Evolutionary conservation across 2,113 vertebrate species (phyloP), one percentile per base, ranked within the genome.

Genomic region (Pleuronectes platessa): DNA sequence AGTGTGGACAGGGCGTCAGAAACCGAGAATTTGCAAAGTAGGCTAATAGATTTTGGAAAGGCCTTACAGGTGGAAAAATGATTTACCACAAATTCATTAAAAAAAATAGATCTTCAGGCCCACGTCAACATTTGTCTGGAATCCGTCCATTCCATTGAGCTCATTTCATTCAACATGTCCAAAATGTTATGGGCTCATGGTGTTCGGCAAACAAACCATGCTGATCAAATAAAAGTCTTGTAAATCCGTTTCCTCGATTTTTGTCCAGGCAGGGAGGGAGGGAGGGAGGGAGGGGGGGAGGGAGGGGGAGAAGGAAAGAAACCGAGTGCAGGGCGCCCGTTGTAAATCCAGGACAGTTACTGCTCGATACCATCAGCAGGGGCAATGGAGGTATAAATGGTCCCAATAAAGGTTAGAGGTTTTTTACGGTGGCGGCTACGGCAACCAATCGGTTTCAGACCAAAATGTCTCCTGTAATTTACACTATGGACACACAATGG

Each of bases 291-390:
- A 45, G 10, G 42, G 42, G 4, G 27, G 7, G 73, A 31, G 53
- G 47, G 47, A 62, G 31, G n/a, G 51, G 71, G 47, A 26, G 12
- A 60, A 79, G 86, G 74, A 84, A 60, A 81, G 67, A 71, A 75
- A 80, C 55, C 55, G 66, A 79, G 71, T 53, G 35, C 64, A 63
- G 61, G 58, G 24, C 26, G 35, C 21, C 54, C 54, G 70, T 65
- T 86, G 85, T 93, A 92, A 92, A 93, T 93, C 85, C 76, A 83
- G 71, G 83, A 90, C 87, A 89, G 91, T 92, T 92, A 92, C 82
- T 85, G 86, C 84, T 87, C 56, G 83, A 85, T 91, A 89, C 81
- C 78, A 90, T 92, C 90, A 88, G 64, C 79, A 71, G 79, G 82
- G 80, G 88, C 89, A 91, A 87, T 92, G 83, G 85, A 88, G 87